Percentiles rank a stretch among this genome's conserved stretches.
These are phyloP conservation scores for Bufo gargarizans DNA, from an alignment of 2,113 vertebrate species.

Conservation along the genomic window DNA sequence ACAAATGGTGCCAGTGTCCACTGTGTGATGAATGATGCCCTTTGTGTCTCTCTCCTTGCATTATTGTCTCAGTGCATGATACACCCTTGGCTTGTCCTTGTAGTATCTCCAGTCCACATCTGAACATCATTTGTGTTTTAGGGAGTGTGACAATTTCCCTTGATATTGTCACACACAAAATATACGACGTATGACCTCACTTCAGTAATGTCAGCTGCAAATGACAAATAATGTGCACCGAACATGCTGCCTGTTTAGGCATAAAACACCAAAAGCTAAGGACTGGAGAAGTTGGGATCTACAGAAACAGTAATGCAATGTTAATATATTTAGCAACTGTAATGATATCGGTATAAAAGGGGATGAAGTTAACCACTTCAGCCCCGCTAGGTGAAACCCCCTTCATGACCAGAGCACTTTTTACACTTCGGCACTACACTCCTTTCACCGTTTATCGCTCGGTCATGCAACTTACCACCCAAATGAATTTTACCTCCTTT, in stretches of 20 bases:
- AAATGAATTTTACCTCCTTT: no score
- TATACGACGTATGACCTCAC: slow-evolving; percentile 10
- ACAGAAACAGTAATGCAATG: no score
- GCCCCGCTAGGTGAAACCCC: no score
- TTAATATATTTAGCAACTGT: no score
- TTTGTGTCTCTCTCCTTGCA: slow-evolving; percentile 25
- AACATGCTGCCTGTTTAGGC: neutral
- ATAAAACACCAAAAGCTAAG: no score
- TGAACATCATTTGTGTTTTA: slow-evolving; percentile 36
- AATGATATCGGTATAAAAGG: no score
- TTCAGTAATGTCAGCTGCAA: neutral
- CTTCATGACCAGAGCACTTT: no score
- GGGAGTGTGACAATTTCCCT: slow-evolving; percentile 28
- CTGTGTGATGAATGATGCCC: slow-evolving; percentile 35
- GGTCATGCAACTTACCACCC: no score
- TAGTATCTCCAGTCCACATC: slow-evolving; percentile 39
- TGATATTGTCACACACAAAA: neutral
- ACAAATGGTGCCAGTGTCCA: slow-evolving; percentile 18
- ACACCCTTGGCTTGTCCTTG: slow-evolving; percentile 52
- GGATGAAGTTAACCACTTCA: no score
- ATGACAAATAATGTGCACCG: slow-evolving; percentile 1
- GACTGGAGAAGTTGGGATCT: no score
- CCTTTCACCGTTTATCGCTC: no score
- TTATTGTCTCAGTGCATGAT: slow-evolving; percentile 39
- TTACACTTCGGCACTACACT: no score